Conservation (phyloP, 2,888 invertebrate genomes). For the Thymelicus acteon region DNA sequence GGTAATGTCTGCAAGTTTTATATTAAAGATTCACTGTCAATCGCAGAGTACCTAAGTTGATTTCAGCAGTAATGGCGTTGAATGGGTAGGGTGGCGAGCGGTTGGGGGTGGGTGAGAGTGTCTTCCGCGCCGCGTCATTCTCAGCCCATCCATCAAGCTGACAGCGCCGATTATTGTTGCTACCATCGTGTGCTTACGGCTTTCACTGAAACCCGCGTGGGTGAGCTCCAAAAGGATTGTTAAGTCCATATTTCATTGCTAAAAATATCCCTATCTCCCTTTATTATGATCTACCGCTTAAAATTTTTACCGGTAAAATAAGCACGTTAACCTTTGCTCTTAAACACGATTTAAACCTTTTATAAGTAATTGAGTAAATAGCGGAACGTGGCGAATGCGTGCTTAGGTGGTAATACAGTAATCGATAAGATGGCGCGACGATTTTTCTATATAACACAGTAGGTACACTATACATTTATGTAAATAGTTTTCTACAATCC, state of each 20-base stretch:
- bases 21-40: slow-evolving; percentile 7
- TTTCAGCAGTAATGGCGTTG: slow-evolving; percentile 41
- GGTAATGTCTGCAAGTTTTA: not conserved
- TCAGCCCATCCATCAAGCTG: slow-evolving; percentile 72
- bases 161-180: slow-evolving; percentile 71
- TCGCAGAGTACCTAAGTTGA: slow-evolving; percentile 13
- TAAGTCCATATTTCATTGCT: slow-evolving; percentile 50
- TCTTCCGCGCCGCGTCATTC: slow-evolving; percentile 68
- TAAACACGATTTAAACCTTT: slow-evolving; percentile 9
- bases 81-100: slow-evolving; percentile 43
- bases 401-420: too few relatives aligned
- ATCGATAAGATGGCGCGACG: too few relatives aligned
- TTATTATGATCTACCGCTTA: slow-evolving; percentile 28
- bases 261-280: slow-evolving; percentile 29
- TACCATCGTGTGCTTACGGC: slow-evolving; percentile 58
- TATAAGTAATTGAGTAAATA: not conserved
- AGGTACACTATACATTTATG: not conserved
- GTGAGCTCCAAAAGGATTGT: slow-evolving; percentile 54
- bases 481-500: not conserved
- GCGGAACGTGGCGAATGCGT: not conserved
- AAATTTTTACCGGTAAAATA: slow-evolving; percentile 30
- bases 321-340: slow-evolving; percentile 6
- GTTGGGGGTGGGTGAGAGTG: slow-evolving; percentile 44
- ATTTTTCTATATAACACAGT: too few relatives aligned
- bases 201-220: slow-evolving; percentile 58